Base-by-base conservation (phyloP, 1,140 invertebrate species). In the Argopecten irradians region DNA sequence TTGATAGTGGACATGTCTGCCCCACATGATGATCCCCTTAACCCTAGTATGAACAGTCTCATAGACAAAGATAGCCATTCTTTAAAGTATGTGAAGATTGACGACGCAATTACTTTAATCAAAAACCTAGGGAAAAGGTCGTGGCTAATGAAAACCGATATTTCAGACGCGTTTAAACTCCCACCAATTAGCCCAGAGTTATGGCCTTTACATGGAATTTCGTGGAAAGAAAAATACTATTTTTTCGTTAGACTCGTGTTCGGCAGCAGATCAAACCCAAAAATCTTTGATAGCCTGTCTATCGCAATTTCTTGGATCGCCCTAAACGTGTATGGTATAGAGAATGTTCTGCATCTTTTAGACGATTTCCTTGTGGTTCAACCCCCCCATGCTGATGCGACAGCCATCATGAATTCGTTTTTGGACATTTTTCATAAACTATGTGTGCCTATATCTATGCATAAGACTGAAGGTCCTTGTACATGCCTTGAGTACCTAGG, bases 401-500 rank as follows among this genome's bases (percentile, higher is more conserved):
- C 34, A 19, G 7, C 34, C 13, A 86, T 82, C 28, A 87, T 89
- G 86, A 33, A 28, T 14, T 39, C 43, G 43, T 32, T 89, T 28
- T 36, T 22, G 19, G 35, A 33, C 8, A 35, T 86, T 13, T 86
- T 86, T 34, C 34, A 22, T 22, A 83, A n/a, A 35, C 11, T 82
- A 19, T 43, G 82, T 39, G 32, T 89, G 34, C 85, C 88, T 2
- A 55, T 86, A 16, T n/a, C 88, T 32, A 14, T 2, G 11, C 32
- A 87, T 34, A 90, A 90, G 41, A 90, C 87, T 1, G 82, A 36
- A 9, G 89, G 89, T 0, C 89, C 89, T 34, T 34, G 36, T 34
- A 71, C 85, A 41, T 83, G 82, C 39, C 32, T 90, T n/a, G n/a
- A n/a, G n/a, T n/a, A n/a, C n/a, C n/a, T n/a, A n/a, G n/a, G n/a